Evolutionary conservation across 2,797 vertebrate genomes (phyloP).

Genomic region (Echeneis naucrates): DNA sequence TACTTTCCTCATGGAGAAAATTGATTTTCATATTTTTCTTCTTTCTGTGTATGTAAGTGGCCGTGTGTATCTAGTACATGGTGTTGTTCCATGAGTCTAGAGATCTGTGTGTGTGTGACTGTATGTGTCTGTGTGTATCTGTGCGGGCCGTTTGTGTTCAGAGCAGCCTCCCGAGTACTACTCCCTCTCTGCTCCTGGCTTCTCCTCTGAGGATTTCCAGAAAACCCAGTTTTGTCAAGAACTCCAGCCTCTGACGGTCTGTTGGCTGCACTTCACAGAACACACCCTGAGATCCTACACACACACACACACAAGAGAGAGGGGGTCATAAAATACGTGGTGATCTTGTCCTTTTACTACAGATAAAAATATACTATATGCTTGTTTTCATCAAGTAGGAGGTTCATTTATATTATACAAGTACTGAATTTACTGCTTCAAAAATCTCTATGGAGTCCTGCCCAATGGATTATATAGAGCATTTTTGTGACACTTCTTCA

Average conservation of each 20-base stretch:
- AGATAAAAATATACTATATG: not conserved
- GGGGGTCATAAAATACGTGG: not conserved
- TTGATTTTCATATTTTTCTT: constrained; percentile 2
- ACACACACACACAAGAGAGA: not conserved
- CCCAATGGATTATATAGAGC: not conserved
- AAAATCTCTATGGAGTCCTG: not conserved
- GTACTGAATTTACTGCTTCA: not conserved
- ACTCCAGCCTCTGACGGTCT: constrained; percentile 86
- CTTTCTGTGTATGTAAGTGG: constrained; percentile 17
- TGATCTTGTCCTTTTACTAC: not conserved
- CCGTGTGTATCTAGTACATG: constrained; percentile 27
- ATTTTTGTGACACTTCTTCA: not conserved
- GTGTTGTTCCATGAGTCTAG: constrained; percentile 14
- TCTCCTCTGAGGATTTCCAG: constrained; percentile 87
- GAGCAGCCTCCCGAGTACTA: constrained; percentile 87
- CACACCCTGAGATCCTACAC: constrained; percentile 87
- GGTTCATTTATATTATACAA: not conserved
- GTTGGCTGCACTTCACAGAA: constrained; percentile 88
- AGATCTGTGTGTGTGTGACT: constrained; percentile 10
- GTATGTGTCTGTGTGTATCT: constrained; percentile 3
- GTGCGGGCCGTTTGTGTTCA: constrained; percentile 62
- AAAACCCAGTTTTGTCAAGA: constrained; percentile 90
- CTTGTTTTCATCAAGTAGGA: not conserved
- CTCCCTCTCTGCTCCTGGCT: constrained; percentile 76
- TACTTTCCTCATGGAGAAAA: constrained; percentile 12